Base-by-base conservation (phyloP, 2,888 invertebrate species). In the Stegophylla sp. region DNA sequence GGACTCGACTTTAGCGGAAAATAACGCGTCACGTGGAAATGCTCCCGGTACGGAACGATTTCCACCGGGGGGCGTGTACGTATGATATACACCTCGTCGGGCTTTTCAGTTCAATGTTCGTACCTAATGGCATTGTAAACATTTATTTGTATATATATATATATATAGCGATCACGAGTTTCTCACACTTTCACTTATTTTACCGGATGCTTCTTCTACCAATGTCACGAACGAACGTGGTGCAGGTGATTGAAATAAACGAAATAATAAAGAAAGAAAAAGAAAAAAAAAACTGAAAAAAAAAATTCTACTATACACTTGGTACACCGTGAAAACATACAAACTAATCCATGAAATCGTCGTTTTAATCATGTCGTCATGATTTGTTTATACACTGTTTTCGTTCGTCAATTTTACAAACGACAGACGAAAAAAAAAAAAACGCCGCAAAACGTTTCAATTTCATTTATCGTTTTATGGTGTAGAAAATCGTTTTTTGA, bases 101-200 rank as follows among this genome's bases (percentile, higher is more conserved):
- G 20, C 23, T 75, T 75, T 75, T 75, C 74, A 41, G 23, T 51
- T 48, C 10, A 64, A 64, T 63, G 63, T 75, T 75, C 20, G 63
- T 63, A 17, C 63, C 63, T 51, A 75, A 66, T 76, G 75, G 7
- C 43, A 76, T 66, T 76, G 75, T 67, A 69, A 56, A 77, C 23
- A 77, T 61, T 10, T n/a, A n/a, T n/a, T n/a, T n/a, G n/a, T n/a
- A n/a, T n/a, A n/a, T n/a, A n/a, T n/a, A n/a, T n/a, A n/a, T n/a
- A n/a, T n/a, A n/a, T n/a, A n/a, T n/a, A 67, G 48, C 69, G 34
- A 69, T 59, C 69, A 71, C 3, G 51, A 69, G 71, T 79, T 79
- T 79, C 79, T 79, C 79, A 79, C 61, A 79, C 79, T 79, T 79
- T 79, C 79, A 71, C 79, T 79, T 79, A 69, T 61, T 79, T 71